A percentile compares a stretch with the other conserved stretches of the same genome.
Evolutionary conservation across 2,113 vertebrate genomes (phyloP).

Genomic region (Coptodon rendalli): DNA sequence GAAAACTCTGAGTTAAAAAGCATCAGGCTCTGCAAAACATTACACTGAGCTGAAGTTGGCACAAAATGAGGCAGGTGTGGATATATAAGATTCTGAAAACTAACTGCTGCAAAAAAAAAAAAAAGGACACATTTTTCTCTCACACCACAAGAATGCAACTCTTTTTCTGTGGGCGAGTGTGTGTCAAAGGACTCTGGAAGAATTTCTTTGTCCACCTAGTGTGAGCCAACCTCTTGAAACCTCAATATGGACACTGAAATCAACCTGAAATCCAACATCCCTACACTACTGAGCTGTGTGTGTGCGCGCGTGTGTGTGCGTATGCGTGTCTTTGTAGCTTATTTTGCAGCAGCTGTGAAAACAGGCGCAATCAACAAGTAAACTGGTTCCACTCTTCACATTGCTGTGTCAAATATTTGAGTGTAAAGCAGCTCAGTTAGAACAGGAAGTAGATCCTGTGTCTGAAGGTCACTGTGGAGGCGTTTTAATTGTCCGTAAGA

Average conservation of each 20-base stretch:
- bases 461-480: background rate
- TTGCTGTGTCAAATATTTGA: background rate
- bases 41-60: background rate
- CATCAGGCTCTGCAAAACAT: background rate
- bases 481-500: constrained; percentile 39
- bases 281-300: background rate
- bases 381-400: constrained; percentile 26
- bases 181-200: background rate
- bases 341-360: constrained; percentile 58
- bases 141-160: background rate
- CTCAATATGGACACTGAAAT: background rate
- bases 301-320: background rate
- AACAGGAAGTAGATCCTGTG: constrained; percentile 20
- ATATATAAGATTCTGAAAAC: background rate
- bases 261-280: background rate
- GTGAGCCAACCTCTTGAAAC: background rate
- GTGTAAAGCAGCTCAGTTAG: constrained; percentile 41
- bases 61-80: constrained; percentile 11
- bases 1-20: background rate
- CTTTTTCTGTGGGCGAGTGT: background rate
- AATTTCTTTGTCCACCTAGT: background rate
- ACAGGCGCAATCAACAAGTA: background rate
- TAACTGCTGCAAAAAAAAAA: background rate
- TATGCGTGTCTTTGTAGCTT: constrained; percentile 54
- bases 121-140: background rate